phyloP scores from a whole-genome alignment of 2,113 vertebrate genomes.

The Eleginops maclovinus region DNA sequence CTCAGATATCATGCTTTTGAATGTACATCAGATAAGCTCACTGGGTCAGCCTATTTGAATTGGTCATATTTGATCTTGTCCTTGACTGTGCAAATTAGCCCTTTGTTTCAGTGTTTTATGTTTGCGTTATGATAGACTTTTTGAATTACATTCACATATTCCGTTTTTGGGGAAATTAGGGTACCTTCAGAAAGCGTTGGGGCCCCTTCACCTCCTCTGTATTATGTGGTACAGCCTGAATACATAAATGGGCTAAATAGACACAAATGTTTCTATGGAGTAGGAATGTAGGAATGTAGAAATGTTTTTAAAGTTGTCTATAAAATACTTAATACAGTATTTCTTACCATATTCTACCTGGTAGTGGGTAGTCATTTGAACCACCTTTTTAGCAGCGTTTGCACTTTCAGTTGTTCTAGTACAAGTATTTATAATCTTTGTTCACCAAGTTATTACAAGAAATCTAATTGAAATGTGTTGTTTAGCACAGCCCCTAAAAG shows the following conservation, averaged over 20 bases:
- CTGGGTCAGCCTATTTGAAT: constrained; percentile 32
- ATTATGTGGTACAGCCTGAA: constrained; percentile 16
- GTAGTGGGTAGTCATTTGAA: background rate
- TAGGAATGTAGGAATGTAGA: constrained; percentile 2
- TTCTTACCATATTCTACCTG: background rate
- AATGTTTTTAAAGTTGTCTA: background rate
- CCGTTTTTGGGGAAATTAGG: background rate
- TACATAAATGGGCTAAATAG: constrained; percentile 13
- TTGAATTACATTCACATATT: constrained; percentile 1
- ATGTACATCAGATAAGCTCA: constrained; percentile 34
- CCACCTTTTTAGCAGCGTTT: constrained; percentile 6
- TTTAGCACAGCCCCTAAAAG: background rate
- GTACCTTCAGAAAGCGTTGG: background rate
- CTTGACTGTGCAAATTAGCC: constrained; percentile 31
- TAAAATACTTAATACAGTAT: background rate
- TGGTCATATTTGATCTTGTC: constrained; percentile 28
- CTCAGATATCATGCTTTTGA: constrained; percentile 26
- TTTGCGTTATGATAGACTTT: constrained; percentile 11
- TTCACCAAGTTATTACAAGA: no score
- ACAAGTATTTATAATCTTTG: constrained; percentile 1
- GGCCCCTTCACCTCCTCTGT: constrained; percentile 18
- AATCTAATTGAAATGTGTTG: background rate
- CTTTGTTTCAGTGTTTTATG: constrained; percentile 35
- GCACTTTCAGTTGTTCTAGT: background rate
- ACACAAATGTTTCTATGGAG: constrained; percentile 15